Evolutionary conservation across 2,888 invertebrate genomes (phyloP), one percentile per base, ranked within the genome.

Genomic region (Leucophenga maculata): DNA sequence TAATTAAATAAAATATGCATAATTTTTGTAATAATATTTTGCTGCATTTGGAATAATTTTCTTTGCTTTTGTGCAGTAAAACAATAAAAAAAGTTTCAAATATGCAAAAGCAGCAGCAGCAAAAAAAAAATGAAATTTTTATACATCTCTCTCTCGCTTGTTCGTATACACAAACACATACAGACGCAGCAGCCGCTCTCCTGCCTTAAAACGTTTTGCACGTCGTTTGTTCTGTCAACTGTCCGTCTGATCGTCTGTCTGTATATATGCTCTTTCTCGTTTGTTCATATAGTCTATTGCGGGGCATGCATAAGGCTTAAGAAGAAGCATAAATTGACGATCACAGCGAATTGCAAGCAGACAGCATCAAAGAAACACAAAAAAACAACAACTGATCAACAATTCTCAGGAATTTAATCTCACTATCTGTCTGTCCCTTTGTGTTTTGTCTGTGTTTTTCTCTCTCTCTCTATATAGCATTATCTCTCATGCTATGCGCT

Each of bases 331-430:
- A 13, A 44, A 62, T 18, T 62, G 60, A 39, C 22, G 46, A 48
- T 22, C 48, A 59, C 62, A 64, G 32, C 11, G 46, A 64, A 50
- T 46, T n/a, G 48, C 48, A 46, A 64, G 9, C 13, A 39, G 18
- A 50, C 46, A 50, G 18, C 14, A 50, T 46, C 46, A 16, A 50
- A 16, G 8, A 50, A 50, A 16, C 4, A 50, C 6, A 11, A n/a
- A 32, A 14, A 22, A 14, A 18, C 59, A 62, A 22, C 20, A 64
- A 18, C 16, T 64, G 62, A 64, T 64, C 62, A 46, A 64, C 62
- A 64, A 44, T 62, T 62, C 62, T 46, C 39, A 46, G 62, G 62
- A 64, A 64, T 64, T 64, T 48, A 13, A 39, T 44, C 39, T 18
- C 20, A 20, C 9, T 39, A 44, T 46, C 44, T 13, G n/a, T 48